Conservation (phyloP, 2,113 vertebrate genomes). For the Microcebus griseorufus region DNA sequence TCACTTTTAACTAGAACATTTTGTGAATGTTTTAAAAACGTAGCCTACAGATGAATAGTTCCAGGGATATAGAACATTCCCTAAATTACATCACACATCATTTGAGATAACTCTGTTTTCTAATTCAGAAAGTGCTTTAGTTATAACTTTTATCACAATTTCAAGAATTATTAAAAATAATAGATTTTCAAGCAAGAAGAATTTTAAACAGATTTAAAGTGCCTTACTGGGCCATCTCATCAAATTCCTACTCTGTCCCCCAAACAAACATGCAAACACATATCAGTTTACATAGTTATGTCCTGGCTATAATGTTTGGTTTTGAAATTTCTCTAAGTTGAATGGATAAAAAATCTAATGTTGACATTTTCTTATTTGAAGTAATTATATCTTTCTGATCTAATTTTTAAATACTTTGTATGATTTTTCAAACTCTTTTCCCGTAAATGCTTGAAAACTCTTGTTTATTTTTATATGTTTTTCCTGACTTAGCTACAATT, state of each 20-base stretch:
- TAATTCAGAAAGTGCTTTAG: conserved; percentile 5
- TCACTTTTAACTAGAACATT: conserved; percentile 8
- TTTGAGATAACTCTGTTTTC: not conserved
- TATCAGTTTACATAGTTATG: not conserved
- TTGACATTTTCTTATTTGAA: conserved; percentile 14
- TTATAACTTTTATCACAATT: not conserved
- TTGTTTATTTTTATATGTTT: not conserved
- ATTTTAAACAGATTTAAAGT: conserved; percentile 28
- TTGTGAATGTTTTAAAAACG: not conserved
- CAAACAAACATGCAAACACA: not conserved
- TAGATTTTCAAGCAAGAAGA: conserved; percentile 9
- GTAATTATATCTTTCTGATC: not conserved
- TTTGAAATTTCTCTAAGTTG: not conserved
- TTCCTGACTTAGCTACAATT: not conserved
- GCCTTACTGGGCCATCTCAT: not conserved
- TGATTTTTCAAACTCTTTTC: not conserved
- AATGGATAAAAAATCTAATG: not conserved
- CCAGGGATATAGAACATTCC: not conserved
- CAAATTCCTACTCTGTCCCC: not conserved
- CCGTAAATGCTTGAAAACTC: not conserved
- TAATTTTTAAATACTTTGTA: not conserved
- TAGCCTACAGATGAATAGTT: not conserved
- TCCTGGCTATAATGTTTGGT: not conserved
- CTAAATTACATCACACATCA: not conserved
- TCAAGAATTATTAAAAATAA: conserved; percentile 44